Percentiles rank a stretch among this genome's conserved stretches.
These are phyloP conservation scores for Gymnarchus niloticus DNA, from an alignment of 2,113 vertebrate species.

Conservation along the genomic window DNA sequence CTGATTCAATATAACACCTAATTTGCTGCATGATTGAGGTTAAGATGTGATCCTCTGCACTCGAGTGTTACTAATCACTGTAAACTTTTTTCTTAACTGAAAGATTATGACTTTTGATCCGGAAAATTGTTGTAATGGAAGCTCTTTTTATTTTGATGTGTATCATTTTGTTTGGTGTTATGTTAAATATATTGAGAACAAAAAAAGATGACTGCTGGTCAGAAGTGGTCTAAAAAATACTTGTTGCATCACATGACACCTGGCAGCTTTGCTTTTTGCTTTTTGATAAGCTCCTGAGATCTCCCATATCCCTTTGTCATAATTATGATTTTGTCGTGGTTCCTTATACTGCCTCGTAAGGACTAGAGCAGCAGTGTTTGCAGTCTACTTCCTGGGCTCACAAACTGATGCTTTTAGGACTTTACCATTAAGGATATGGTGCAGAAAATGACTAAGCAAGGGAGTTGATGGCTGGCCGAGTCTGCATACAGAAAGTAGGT, in stretches of 20 bases:
- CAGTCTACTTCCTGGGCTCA: neutral
- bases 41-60: too few relatives aligned
- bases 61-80: too few relatives aligned
- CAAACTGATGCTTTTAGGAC: neutral
- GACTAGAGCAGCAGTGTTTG: neutral
- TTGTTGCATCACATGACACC: neutral
- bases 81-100: too few relatives aligned
- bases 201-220: too few relatives aligned
- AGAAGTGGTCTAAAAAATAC: too few relatives aligned
- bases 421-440: neutral
- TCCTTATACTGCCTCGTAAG: neutral
- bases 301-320: neutral
- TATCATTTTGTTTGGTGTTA: too few relatives aligned
- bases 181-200: too few relatives aligned
- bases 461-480: neutral
- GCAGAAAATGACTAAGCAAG: neutral
- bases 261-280: neutral
- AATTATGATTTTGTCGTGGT: neutral
- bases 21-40: too few relatives aligned
- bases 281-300: neutral
- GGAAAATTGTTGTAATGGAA: too few relatives aligned
- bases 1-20: too few relatives aligned
- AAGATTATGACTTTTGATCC: too few relatives aligned
- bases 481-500: neutral
- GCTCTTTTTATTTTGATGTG: too few relatives aligned